Percentiles rank a stretch among this genome's conserved stretches.
phyloP scores from a whole-genome alignment of 2,113 vertebrate species.

The Falcunculus frontatus region DNA sequence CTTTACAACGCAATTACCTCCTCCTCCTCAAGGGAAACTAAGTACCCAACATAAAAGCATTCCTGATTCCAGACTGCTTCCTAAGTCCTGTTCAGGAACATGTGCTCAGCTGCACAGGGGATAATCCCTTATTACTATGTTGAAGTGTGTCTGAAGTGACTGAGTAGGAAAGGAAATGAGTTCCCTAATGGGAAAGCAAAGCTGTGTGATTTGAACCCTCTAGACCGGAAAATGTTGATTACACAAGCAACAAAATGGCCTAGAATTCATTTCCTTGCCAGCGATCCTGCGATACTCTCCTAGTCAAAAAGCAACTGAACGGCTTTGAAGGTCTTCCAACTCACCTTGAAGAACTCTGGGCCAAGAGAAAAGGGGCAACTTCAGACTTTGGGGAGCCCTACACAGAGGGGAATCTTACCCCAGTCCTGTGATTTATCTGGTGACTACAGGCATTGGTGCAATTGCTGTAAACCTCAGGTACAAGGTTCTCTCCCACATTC shows the following conservation, averaged over 20 bases:
- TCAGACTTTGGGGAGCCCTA: background rate
- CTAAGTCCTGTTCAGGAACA: background rate
- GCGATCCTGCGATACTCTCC: background rate
- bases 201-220: background rate
- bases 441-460: background rate
- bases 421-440: background rate
- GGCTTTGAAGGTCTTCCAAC: background rate
- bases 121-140: background rate
- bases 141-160: background rate
- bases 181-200: background rate
- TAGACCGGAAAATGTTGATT: background rate
- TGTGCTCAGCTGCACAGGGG: background rate
- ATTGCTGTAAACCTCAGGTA: background rate
- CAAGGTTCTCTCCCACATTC: background rate
- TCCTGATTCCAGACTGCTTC: background rate
- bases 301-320: background rate
- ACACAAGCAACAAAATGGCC: background rate
- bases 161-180: background rate
- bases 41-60: background rate
- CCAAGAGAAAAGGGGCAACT: background rate
- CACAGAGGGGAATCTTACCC: background rate
- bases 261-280: background rate
- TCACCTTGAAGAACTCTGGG: background rate
- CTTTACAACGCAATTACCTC: background rate
- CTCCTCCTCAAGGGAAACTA: background rate